Evolutionary conservation across 2,888 invertebrate genomes (phyloP), one percentile per base, ranked within the genome.

Genomic region (Neria commutata): DNA sequence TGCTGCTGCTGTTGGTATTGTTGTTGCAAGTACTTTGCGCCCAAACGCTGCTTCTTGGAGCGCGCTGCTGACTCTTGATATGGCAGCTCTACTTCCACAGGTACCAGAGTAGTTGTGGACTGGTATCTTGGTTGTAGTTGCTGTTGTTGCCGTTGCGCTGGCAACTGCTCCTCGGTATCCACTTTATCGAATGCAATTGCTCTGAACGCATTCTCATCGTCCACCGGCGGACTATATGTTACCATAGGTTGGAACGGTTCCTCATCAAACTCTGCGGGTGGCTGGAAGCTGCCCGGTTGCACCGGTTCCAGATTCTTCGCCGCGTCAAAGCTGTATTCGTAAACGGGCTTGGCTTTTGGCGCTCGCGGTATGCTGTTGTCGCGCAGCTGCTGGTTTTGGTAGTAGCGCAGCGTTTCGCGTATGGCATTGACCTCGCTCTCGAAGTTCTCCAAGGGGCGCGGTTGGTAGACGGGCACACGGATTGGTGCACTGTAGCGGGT

Each of bases 311-410:
- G 42, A 29, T 40, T 57, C 34, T 67, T 70, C 3, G 86, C 84
- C 0, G 87, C 85, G 73, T 91, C 88, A 72, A 88, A 91, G 70
- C 88, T 89, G 75, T 88, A 91, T 73, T 91, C 90, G 74, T 90
- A 91, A 6, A 88, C 84, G 11, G 85, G 80, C 72, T 86, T 86
- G 6, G 84, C 83, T 72, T 86, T 77, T 4, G 76, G 74, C 2
- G 74, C 71, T 16, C 77, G 68, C 1, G 76, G 75, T 57, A 78
- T 76, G 17, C 75, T 73, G 56, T 80, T 80, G 61, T 78, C 75
- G 59, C 85, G 81, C 5, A 82, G 65, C 61, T 86, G 84, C 16
- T 88, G 87, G 53, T 85, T 84, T 26, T 77, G 86, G 65, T 85
- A 87, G 65, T 86, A 86, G 59, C 88, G 86, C 48, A 89, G 84